Percentiles rank a stretch among this genome's conserved stretches.
phyloP scores from a whole-genome alignment of 2,888 invertebrate genomes.

The Tenthredo scrophulariae region DNA sequence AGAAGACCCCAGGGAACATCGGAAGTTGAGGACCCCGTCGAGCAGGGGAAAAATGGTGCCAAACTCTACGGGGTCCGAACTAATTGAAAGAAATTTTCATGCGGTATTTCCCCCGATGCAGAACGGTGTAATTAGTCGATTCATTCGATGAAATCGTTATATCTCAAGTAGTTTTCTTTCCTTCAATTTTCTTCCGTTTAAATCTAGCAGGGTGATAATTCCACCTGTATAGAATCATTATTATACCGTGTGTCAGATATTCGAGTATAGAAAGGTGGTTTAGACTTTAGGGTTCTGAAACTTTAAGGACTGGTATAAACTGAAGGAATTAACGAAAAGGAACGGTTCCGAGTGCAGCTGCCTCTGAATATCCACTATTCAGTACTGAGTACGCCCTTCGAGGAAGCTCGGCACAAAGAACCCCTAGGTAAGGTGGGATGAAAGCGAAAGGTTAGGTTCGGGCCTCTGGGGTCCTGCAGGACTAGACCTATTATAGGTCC shows the following conservation, averaged over 20 bases:
- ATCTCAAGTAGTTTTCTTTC: background rate
- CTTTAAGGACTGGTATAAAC: background rate
- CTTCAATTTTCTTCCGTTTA: background rate
- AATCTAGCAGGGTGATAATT: background rate
- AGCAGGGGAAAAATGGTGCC: background rate
- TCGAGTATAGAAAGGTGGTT: background rate
- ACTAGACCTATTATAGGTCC: conserved; percentile 10
- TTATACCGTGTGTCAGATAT: background rate
- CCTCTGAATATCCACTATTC: background rate
- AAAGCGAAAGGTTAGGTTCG: background rate
- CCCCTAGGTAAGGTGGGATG: conserved; percentile 31
- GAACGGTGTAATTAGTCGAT: conserved; percentile 27
- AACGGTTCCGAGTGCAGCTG: background rate
- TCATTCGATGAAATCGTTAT: background rate
- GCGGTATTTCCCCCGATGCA: background rate
- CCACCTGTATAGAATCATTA: background rate
- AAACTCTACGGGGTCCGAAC: conserved; percentile 1
- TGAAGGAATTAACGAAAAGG: background rate
- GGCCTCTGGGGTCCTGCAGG: background rate
- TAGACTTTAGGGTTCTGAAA: background rate
- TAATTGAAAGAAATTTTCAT: conserved; percentile 42
- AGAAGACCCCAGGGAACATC: background rate
- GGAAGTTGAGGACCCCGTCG: conserved; percentile 13
- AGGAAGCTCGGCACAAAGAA: conserved; percentile 45
- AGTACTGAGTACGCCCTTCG: conserved; percentile 36